These are phyloP conservation scores for Cyanocitta stelleri DNA, from an alignment of 2,113 vertebrate species.

Conservation along the genomic window DNA sequence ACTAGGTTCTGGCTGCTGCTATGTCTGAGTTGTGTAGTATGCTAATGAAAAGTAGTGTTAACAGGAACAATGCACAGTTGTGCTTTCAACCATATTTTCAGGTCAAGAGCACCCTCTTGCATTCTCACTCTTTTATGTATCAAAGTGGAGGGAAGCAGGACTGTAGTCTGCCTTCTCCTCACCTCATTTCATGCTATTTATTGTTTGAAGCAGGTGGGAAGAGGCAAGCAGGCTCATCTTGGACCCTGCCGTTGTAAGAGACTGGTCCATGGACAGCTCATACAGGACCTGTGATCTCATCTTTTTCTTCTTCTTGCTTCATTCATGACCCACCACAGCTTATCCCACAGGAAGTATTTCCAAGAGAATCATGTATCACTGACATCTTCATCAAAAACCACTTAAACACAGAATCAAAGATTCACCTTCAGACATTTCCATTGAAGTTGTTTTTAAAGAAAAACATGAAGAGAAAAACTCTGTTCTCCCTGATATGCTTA, in stretches of 20 bases:
- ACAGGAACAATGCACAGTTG: background rate
- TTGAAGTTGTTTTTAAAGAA: background rate
- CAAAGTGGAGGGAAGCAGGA: background rate
- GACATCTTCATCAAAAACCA: background rate
- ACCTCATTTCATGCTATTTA: background rate
- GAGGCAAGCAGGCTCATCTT: background rate
- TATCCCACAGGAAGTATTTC: background rate
- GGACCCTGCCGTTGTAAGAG: background rate
- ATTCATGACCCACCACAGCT: background rate
- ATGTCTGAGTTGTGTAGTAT: background rate
- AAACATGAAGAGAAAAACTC: background rate
- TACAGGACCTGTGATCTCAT: background rate
- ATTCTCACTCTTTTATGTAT: background rate
- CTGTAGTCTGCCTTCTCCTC: background rate
- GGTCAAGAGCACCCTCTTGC: background rate
- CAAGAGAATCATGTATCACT: background rate
- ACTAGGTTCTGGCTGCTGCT: background rate
- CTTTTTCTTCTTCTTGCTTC: background rate
- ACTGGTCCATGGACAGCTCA: background rate
- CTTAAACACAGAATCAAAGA: background rate
- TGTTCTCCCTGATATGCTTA: background rate
- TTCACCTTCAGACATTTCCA: background rate
- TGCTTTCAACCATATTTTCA: background rate
- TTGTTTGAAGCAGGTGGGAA: background rate
- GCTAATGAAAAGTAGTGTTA: background rate